Percentiles rank a stretch among this genome's conserved stretches.
These are phyloP conservation scores for Neoarius graeffei DNA, from an alignment of 2,113 vertebrate species.

Conservation along the genomic window DNA sequence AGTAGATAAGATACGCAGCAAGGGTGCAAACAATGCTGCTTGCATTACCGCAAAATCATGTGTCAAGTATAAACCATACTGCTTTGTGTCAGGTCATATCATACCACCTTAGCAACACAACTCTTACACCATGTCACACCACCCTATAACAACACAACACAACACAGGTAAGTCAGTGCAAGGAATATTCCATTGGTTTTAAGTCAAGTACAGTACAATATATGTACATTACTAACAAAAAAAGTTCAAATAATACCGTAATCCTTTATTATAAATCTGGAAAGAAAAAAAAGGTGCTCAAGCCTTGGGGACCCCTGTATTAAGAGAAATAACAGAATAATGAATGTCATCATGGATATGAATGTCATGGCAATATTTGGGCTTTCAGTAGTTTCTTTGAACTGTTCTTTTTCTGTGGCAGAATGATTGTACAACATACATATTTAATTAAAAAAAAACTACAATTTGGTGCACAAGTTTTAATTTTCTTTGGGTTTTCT, in stretches of 20 bases:
- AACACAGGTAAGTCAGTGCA: neutral
- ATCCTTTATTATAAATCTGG: too few species aligned
- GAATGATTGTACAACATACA: too few species aligned
- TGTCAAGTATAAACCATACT: neutral
- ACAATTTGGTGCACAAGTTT: too few species aligned
- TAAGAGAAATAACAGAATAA: neutral
- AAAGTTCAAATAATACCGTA: neutral
- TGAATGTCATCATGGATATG: too few species aligned
- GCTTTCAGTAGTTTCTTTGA: too few species aligned
- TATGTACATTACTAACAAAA: neutral
- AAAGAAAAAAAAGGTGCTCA: too few species aligned
- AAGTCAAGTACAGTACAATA: neutral
- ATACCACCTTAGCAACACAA: slow-evolving; percentile 19
- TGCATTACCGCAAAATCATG: neutral
- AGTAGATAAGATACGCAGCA: neutral
- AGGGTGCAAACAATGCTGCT: neutral
- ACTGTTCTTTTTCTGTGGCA: too few species aligned
- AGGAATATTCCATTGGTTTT: neutral
- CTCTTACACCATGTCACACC: too few species aligned
- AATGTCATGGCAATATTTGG: too few species aligned
- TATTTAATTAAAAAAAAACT: too few species aligned
- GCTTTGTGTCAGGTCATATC: neutral
- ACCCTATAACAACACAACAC: neutral
- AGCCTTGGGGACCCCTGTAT: neutral
- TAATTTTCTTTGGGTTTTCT: too few species aligned